Evolutionary conservation across 2,888 invertebrate genomes (phyloP), one percentile per base, ranked within the genome.

Genomic region (Melieria crassipennis): DNA sequence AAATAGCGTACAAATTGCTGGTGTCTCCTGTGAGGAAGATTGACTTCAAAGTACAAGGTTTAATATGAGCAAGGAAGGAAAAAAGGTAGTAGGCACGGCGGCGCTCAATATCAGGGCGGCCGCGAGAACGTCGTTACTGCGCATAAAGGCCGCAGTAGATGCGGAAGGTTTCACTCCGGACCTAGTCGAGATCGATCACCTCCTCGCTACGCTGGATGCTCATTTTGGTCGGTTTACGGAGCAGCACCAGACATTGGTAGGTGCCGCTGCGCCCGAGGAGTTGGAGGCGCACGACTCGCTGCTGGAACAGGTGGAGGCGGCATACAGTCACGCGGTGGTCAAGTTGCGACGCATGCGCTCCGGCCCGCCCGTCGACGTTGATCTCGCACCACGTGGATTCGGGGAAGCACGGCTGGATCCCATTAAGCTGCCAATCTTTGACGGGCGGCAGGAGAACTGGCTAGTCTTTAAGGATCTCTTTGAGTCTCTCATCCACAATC

Each of bases 351-450:
- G 30, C 30, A 30, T 30, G 30, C 30, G 30, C 30, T 30, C 30
- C 30, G 30, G 3, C 30, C 30, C 30, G 2, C 2, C 30, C 30
- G 30, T 30, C 30, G 30, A 30, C 30, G 30, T 30, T 30, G 30
- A 30, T 30, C 0, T 30, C 2, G 30, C 30, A 30, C 30, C 30
- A 30, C 30, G 30, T 2, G 30, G 30, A 30, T 30, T 30, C 30
- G 30, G 30, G 30, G 30, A 30, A 30, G 30, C 30, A 30, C 30
- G 30, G 30, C 30, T 97, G 9, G 45, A 42, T 52, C 52, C 65
- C 6, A 55, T 55, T 42, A 55, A 52, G 55, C 10, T 55, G 30
- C 60, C 67, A n/a, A 7, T n/a, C 4, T 58, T 66, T 45, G 48
- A 66, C 16, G 66, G 58, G n/a, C n/a, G 46, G 10, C 63, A 30